Percentiles rank a stretch among this genome's conserved stretches.
phyloP scores from a whole-genome alignment of 2,888 invertebrate genomes.

The Drosophila merina region DNA sequence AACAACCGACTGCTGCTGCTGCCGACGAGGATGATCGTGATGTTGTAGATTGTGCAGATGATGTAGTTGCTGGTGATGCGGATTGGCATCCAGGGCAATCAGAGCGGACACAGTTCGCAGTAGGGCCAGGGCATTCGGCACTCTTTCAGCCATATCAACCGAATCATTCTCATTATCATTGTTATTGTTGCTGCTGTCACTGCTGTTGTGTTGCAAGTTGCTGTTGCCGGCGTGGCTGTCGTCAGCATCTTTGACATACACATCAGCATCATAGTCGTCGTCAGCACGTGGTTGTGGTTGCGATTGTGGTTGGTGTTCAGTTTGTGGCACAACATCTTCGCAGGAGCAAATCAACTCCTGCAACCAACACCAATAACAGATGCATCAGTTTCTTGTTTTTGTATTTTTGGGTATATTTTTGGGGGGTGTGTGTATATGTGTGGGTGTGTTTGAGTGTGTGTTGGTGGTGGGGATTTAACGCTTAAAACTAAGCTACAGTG shows the following conservation, averaged over 20 bases:
- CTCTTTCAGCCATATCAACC: conserved; percentile 14
- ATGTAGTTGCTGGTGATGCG: conserved; percentile 84
- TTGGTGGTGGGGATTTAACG: conserved; percentile 29
- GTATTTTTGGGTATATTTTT: conserved; percentile 26
- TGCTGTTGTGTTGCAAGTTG: conserved; percentile 43
- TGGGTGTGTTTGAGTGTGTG: conserved; percentile 10
- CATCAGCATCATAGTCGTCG: conserved; percentile 78
- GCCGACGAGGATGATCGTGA: conserved; percentile 75
- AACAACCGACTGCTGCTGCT: conserved; percentile 83
- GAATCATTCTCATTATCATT: conserved; percentile 33
- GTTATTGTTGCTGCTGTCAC: conserved; percentile 35
- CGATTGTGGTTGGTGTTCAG: conserved; percentile 59
- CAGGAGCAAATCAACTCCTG: conserved; percentile 88
- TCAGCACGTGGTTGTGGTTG: conserved; percentile 66
- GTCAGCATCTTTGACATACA: conserved; percentile 62
- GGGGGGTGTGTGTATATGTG: conserved; percentile 9
- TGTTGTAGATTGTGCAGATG: conserved; percentile 83
- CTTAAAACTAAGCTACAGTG: conserved; percentile 53
- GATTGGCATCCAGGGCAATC: conserved; percentile 82
- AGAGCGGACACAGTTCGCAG: conserved; percentile 82
- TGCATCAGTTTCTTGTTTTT: conserved; percentile 72
- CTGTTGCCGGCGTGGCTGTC: conserved; percentile 42
- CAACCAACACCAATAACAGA: conserved; percentile 86
- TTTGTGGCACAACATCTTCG: conserved; percentile 85
- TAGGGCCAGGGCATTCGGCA: conserved; percentile 82